phyloP scores from a whole-genome alignment of 2,113 vertebrate species.

The Gorilla gorilla region DNA sequence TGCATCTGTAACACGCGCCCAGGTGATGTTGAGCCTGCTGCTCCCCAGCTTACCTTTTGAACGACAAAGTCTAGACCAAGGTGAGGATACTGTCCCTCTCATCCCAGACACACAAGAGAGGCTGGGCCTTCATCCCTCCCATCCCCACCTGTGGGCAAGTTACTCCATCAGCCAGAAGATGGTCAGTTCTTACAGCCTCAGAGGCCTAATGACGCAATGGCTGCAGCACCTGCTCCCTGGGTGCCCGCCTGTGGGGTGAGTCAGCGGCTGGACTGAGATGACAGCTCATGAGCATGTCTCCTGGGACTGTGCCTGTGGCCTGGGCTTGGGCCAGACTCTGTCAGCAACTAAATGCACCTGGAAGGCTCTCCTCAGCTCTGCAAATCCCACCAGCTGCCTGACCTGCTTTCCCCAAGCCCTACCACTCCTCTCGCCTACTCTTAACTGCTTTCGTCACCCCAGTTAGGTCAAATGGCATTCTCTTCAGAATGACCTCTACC shows the following conservation, averaged over 20 bases:
- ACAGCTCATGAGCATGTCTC: background rate
- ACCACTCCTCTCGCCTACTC: background rate
- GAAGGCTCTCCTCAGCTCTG: background rate
- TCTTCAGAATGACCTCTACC: background rate
- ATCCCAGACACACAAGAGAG: background rate
- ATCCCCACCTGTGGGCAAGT: background rate
- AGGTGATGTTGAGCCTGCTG: background rate
- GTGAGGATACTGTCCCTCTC: background rate
- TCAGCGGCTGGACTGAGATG: background rate
- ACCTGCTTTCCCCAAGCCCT: background rate
- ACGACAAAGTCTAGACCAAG: background rate
- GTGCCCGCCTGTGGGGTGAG: background rate
- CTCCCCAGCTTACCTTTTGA: background rate
- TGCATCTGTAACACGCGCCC: fast-evolving
- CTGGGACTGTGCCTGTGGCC: background rate
- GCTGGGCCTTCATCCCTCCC: background rate
- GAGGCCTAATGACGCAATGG: background rate
- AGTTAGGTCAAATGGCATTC: background rate
- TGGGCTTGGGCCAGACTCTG: background rate
- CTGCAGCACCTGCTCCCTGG: background rate
- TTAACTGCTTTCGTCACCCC: background rate
- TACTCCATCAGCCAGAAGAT: background rate
- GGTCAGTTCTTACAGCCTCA: background rate
- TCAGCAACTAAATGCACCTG: background rate
- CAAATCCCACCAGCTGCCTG: background rate